Conservation (phyloP, 2,113 vertebrate species). For the Zonotrichia leucophrys region DNA sequence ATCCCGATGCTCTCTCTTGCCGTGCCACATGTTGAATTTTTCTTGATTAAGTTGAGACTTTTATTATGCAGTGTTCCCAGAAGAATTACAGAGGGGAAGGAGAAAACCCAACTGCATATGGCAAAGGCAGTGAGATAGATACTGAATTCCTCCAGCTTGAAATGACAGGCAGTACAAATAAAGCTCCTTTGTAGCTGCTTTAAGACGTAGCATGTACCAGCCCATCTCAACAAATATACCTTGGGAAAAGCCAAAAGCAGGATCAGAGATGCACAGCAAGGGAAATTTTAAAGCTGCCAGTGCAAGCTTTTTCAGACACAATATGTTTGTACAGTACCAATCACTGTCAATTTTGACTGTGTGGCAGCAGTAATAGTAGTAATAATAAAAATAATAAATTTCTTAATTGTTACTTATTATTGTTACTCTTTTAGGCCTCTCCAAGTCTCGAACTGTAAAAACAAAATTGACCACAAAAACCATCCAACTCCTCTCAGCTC, state of each 20-base stretch:
- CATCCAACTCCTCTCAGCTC: not conserved
- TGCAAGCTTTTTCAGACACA: not conserved
- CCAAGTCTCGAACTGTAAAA: not conserved
- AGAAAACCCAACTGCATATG: constrained; percentile 55
- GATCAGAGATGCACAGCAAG: not conserved
- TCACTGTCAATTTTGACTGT: not conserved
- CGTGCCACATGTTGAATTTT: constrained; percentile 49
- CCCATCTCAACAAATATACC: not conserved
- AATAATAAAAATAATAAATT: not conserved
- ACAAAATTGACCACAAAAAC: not conserved
- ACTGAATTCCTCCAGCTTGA: constrained; percentile 52
- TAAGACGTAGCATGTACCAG: not conserved
- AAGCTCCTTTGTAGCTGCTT: constrained; percentile 29
- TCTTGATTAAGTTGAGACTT: constrained; percentile 68
- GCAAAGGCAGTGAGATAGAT: constrained; percentile 21
- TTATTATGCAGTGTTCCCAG: constrained; percentile 33
- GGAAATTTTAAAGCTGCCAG: not conserved
- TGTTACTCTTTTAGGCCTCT: not conserved
- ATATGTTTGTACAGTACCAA: not conserved
- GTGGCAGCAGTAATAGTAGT: not conserved
- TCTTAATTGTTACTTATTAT: not conserved
- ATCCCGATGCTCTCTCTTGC: constrained; percentile 21
- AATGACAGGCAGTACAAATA: constrained; percentile 54
- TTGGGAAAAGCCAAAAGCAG: constrained; percentile 22
- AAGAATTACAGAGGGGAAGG: constrained; percentile 38